Base-by-base conservation (phyloP, 1,140 invertebrate species). In the Nomia melanderi region DNA sequence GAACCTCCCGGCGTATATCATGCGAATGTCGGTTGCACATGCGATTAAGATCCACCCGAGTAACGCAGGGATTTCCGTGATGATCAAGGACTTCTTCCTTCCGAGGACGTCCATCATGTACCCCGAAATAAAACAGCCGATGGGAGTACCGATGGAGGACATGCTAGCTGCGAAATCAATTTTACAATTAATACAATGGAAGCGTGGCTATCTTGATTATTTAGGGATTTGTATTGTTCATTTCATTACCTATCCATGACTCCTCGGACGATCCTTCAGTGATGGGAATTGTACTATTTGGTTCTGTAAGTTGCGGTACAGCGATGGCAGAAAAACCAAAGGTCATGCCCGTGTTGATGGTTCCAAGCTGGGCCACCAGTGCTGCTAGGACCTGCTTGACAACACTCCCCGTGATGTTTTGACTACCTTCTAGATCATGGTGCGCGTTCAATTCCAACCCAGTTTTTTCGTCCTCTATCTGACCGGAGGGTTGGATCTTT, bases 241-340 rank as follows among this genome's bases (percentile, higher is more conserved):
- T 50, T 31, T 44, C 12, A 1, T 93, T 90, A 96, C 96, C 95
- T 79, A 96, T 95, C 95, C 95, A 96, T 80, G 95, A 96, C 65
- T 94, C 94, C 88, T 96, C 92, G 41, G 91, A 89, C n/a, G 77
- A 83, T 25, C 82, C 83, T 7, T 81, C 63, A 29, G 93, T 93
- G 14, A 96, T 94, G 27, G 88, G 91, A 84, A 96, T 93, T 29
- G 88, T 89, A 36, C 93, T 94, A 69, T 94, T 92, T 8, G 88
- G 66, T 50, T 89, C 89, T 86, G 94, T 89, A 3, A 96, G 85
- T 83, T 96, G 95, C 31, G 95, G 95, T 29, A 96, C 88, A 3
- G 94, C 94, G 23, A 96, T 95, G 3, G 96, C 95, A 0, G 95
- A 95, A 84, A 96, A 96, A 0, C 95, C 95, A 86, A 96, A 95